Evolutionary conservation across 2,113 vertebrate genomes (phyloP).

Genomic region (Mastomys coucha): DNA sequence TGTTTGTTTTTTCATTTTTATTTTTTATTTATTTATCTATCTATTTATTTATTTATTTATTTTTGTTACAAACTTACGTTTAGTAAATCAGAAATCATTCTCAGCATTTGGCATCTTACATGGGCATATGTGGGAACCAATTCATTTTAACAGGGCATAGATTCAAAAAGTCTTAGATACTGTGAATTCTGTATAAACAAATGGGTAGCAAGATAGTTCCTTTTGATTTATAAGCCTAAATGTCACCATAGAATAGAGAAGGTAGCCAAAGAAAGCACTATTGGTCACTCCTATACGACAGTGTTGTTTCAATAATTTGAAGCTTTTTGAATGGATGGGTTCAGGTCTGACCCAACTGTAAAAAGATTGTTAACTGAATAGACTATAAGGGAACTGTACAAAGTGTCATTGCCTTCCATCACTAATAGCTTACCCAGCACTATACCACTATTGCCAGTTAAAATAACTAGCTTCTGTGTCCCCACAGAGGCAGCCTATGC

Average conservation of each 20-base stretch:
- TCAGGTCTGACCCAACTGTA: constrained; percentile 70
- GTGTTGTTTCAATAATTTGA: constrained; percentile 77
- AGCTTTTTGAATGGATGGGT: constrained; percentile 78
- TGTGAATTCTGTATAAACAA: constrained; percentile 86
- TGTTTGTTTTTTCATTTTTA: too few species aligned
- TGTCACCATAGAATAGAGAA: constrained; percentile 83
- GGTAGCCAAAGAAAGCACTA: constrained; percentile 81
- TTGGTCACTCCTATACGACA: constrained; percentile 77
- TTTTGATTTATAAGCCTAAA: constrained; percentile 78
- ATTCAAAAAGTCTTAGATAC: constrained; percentile 86
- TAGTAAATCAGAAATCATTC: constrained; percentile 88
- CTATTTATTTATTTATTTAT: too few species aligned
- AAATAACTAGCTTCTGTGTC: constrained; percentile 81
- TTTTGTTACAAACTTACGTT: constrained; percentile 84
- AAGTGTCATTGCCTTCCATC: constrained; percentile 78
- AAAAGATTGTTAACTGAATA: constrained; percentile 76
- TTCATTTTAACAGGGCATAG: constrained; percentile 84
- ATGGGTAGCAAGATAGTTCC: constrained; percentile 77
- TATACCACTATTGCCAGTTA: constrained; percentile 78
- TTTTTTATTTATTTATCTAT: too few species aligned
- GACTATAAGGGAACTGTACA: constrained; percentile 45
- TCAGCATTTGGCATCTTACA: constrained; percentile 89
- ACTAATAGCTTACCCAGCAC: constrained; percentile 75
- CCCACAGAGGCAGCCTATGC: constrained; percentile 55
- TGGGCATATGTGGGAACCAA: constrained; percentile 87